Evolutionary conservation across 2,888 invertebrate species (phyloP).

Genomic region (Pseudococcus longispinus): DNA sequence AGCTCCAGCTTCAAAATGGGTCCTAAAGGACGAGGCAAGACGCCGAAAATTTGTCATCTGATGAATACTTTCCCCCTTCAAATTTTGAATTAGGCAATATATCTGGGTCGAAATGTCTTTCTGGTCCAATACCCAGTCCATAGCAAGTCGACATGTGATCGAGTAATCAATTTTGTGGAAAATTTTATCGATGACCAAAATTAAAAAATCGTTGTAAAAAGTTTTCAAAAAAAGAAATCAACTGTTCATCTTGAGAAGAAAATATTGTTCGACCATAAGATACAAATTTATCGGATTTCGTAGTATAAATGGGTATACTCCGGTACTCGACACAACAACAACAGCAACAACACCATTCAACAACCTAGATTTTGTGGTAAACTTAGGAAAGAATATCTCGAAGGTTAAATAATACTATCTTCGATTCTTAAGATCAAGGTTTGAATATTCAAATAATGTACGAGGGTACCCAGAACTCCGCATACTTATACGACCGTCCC

Average conservation of each 20-base stretch:
- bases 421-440: background rate
- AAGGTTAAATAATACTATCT: conserved; percentile 2
- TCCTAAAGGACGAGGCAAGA: no score
- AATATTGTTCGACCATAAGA: background rate
- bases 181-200: no score
- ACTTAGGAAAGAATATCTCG: background rate
- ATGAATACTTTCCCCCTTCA: no score
- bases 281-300: background rate
- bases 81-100: no score
- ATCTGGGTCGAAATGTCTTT: no score
- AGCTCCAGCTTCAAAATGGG: no score
- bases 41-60: no score
- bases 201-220: background rate
- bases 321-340: background rate
- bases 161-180: no score
- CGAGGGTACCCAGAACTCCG: background rate
- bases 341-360: no score
- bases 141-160: no score
- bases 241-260: background rate
- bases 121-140: no score
- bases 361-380: background rate
- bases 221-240: background rate
- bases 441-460: conserved; percentile 16
- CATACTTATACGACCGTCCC: background rate
- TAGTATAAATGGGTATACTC: no score